phyloP scores from a whole-genome alignment of 1,140 invertebrate genomes.

The Polyergus mexicanus region DNA sequence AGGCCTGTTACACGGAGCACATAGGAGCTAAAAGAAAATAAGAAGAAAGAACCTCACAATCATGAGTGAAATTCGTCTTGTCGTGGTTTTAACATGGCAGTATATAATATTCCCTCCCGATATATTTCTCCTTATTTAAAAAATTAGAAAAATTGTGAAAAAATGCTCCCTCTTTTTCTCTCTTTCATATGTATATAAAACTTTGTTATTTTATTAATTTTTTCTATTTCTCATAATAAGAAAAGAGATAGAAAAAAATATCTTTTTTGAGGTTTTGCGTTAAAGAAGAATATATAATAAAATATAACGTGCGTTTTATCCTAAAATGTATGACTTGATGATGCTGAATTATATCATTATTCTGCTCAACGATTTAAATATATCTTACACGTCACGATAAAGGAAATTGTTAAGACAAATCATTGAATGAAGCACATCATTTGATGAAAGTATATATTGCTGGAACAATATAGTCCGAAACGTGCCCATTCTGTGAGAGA shows the following conservation, averaged over 20 bases:
- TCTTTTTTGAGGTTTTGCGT: not conserved
- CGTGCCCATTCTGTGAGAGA: not conserved
- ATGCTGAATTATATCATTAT: slow-evolving; percentile 8
- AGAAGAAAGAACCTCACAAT: slow-evolving; percentile 17
- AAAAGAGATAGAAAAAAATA: not conserved
- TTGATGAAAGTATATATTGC: slow-evolving; percentile 35
- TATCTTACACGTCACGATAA: slow-evolving; percentile 12
- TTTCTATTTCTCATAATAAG: too few species aligned
- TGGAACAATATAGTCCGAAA: not conserved
- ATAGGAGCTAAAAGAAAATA: slow-evolving; percentile 29
- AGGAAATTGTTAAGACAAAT: slow-evolving; percentile 53
- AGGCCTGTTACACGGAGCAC: slow-evolving; percentile 2
- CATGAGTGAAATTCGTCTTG: slow-evolving; percentile 39
- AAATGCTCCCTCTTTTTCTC: not conserved
- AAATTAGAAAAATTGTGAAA: not conserved
- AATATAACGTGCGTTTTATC: not conserved
- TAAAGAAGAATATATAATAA: not conserved
- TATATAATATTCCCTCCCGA: not conserved
- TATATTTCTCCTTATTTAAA: not conserved
- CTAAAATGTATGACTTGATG: slow-evolving; percentile 22
- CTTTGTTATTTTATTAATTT: not conserved
- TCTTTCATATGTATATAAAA: not conserved
- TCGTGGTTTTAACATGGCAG: not conserved
- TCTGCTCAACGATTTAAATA: slow-evolving; percentile 25
- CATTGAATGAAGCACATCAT: slow-evolving; percentile 39